Evolutionary conservation across 2,888 invertebrate genomes (phyloP).

Genomic region (Cheilosia scutellata): DNA sequence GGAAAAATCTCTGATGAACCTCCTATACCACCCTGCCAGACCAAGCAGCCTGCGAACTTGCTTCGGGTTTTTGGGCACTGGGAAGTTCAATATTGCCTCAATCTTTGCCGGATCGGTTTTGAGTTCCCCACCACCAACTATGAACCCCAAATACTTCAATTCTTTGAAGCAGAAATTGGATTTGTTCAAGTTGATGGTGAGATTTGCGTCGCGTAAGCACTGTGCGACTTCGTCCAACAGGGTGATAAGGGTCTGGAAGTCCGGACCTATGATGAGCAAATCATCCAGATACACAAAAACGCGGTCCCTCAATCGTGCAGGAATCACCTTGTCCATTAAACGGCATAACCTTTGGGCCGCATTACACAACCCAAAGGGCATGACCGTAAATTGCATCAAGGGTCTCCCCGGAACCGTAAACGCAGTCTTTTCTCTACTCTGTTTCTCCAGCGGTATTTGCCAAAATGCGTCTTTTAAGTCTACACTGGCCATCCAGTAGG

Average conservation of each 20-base stretch:
- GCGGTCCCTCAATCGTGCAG: constrained; percentile 29
- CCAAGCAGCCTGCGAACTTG: constrained; percentile 67
- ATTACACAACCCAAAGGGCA: constrained; percentile 68
- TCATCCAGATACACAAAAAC: constrained; percentile 39
- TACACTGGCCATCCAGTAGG: too few species aligned
- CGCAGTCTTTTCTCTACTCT: constrained; percentile 38
- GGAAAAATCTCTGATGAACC: constrained; percentile 58
- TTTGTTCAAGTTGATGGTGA: constrained; percentile 53
- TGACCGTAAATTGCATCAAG: constrained; percentile 58
- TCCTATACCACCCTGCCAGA: constrained; percentile 64
- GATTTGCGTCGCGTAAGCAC: constrained; percentile 32
- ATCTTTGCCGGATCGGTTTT: constrained; percentile 60
- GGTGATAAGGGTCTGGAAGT: constrained; percentile 41
- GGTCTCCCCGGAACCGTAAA: constrained; percentile 54
- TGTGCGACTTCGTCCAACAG: constrained; percentile 50
- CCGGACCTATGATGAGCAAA: constrained; percentile 46
- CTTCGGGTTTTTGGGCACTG: constrained; percentile 27
- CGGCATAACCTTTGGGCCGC: constrained; percentile 63
- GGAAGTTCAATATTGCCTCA: constrained; percentile 37
- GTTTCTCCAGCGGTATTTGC: too few species aligned
- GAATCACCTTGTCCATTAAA: constrained; percentile 54
- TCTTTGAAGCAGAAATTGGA: constrained; percentile 50
- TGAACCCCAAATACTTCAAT: constrained; percentile 60
- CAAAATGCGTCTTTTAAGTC: too few species aligned
- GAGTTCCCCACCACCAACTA: constrained; percentile 14